Evolutionary conservation across 2,113 vertebrate species (phyloP).

Genomic region (Mus spicilegus): DNA sequence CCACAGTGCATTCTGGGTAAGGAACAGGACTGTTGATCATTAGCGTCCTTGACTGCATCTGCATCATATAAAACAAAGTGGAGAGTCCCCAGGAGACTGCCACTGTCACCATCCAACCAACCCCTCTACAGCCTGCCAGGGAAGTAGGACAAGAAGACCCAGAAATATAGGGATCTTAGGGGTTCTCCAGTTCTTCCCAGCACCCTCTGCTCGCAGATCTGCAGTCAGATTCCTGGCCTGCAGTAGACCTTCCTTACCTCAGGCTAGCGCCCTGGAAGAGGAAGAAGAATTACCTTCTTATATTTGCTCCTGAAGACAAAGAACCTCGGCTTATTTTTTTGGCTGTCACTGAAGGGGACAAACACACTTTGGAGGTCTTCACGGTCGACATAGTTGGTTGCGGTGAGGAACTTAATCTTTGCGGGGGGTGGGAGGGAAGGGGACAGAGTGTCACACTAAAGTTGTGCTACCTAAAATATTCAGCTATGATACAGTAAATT

Average conservation of each 20-base stretch:
- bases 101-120: no score
- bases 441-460: slow-evolving; percentile 17
- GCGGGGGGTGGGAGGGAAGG: not conserved
- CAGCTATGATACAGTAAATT: not conserved
- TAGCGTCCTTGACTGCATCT: not conserved
- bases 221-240: not conserved
- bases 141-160: not conserved
- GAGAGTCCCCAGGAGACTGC: not conserved
- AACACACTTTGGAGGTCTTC: slow-evolving; percentile 90
- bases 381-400: slow-evolving; percentile 88
- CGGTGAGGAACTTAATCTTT: slow-evolving; percentile 87
- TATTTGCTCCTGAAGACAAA: slow-evolving; percentile 84
- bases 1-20: not conserved
- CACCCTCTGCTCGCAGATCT: not conserved
- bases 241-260: not conserved
- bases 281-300: slow-evolving; percentile 89
- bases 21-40: not conserved
- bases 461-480: not conserved
- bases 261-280: not conserved
- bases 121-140: not conserved
- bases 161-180: not conserved
- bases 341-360: slow-evolving; percentile 88
- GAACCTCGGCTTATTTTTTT: slow-evolving; percentile 90
- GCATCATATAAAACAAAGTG: not conserved
- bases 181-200: not conserved